A percentile compares a stretch with the other conserved stretches of the same genome.
phyloP scores from a whole-genome alignment of 2,113 vertebrate species.

The Cygnus atratus region DNA sequence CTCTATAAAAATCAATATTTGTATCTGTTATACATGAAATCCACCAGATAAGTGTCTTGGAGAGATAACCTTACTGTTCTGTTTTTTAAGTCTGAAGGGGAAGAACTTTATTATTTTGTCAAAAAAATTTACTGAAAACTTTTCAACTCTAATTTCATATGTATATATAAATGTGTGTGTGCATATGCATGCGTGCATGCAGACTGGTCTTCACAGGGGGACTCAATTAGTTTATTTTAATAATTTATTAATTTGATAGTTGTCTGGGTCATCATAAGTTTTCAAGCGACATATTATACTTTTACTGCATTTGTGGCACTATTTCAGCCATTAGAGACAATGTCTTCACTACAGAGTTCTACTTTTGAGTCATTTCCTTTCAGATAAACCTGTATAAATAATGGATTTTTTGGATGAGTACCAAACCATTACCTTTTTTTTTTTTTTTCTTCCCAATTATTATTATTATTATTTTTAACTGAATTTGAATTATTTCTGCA shows the following conservation, averaged over 20 bases:
- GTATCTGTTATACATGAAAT: background rate
- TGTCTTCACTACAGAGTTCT: background rate
- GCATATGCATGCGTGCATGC: fast-evolving
- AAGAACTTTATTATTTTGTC: background rate
- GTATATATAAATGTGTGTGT: background rate
- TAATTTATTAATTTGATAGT: background rate
- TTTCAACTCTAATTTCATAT: background rate
- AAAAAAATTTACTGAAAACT: background rate
- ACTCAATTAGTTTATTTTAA: background rate
- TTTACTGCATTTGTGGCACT: background rate
- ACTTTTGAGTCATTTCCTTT: background rate
- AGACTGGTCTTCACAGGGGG: background rate
- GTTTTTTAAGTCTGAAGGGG: background rate
- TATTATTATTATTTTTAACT: background rate
- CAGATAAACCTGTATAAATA: background rate
- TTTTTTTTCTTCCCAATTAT: background rate
- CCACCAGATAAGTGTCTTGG: background rate
- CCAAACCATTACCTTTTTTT: background rate
- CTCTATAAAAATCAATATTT: background rate
- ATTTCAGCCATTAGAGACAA: background rate
- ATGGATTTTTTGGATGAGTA: background rate
- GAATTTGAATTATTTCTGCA: background rate
- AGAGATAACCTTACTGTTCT: background rate
- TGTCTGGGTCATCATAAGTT: background rate
- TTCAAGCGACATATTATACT: background rate